phyloP scores from a whole-genome alignment of 2,888 invertebrate species.

The Agriotes lineatus region DNA sequence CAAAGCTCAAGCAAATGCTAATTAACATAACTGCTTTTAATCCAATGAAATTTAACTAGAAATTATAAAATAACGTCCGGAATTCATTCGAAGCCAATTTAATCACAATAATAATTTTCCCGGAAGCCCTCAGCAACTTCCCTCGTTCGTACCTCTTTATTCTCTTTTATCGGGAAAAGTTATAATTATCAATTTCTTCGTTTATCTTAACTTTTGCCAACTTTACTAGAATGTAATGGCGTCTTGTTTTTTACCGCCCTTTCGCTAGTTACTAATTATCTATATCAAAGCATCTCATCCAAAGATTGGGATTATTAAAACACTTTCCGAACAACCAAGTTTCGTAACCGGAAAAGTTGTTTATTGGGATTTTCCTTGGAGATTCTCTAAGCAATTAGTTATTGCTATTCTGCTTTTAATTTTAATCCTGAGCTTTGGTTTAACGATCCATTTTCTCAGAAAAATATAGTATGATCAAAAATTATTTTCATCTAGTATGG shows the following conservation, averaged over 20 bases:
- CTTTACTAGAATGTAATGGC: not conserved
- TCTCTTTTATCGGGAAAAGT: constrained; percentile 12
- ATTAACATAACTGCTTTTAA: constrained; percentile 21
- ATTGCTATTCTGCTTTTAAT: not conserved
- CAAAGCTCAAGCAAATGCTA: not conserved
- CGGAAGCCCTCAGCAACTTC: constrained; percentile 4
- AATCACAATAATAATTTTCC: constrained; percentile 19
- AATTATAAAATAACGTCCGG: constrained; percentile 10
- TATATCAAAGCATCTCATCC: not conserved
- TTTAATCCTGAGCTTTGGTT: not conserved
- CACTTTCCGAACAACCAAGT: not conserved
- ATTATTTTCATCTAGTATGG: no score
- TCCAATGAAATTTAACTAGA: constrained; percentile 14
- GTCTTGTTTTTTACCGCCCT: not conserved
- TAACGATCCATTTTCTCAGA: not conserved
- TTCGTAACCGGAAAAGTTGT: not conserved
- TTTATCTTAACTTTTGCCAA: constrained; percentile 9
- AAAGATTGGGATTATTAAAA: not conserved
- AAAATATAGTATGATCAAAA: no score
- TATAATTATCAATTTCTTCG: constrained; percentile 18
- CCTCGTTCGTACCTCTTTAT: constrained; percentile 7
- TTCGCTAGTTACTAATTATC: not conserved
- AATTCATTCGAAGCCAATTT: constrained; percentile 17
- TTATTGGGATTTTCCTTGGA: not conserved
- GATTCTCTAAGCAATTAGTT: not conserved